A percentile compares a stretch with the other conserved stretches of the same genome.
These are phyloP conservation scores for Drosophila paulistorum DNA, from an alignment of 1,140 invertebrate genomes.

Conservation along the genomic window DNA sequence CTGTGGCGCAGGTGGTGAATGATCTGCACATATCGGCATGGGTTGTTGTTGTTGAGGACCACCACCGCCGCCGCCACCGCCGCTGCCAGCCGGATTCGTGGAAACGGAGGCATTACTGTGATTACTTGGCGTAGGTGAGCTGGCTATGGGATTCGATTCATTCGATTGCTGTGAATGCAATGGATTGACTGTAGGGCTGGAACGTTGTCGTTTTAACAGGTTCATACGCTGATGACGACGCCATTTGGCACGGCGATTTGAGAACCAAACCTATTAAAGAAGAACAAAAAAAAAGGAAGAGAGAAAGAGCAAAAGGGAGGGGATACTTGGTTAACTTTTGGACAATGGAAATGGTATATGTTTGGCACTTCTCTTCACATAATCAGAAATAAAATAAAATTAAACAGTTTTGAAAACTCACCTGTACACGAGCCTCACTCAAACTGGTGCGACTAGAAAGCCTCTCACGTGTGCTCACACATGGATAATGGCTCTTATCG, in stretches of 20 bases:
- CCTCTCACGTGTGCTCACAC: conserved; percentile 95
- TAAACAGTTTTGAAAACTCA: conserved; percentile 83
- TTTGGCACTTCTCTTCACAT: too few relatives aligned
- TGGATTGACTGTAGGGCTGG: conserved; percentile 77
- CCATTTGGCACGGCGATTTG: conserved; percentile 98
- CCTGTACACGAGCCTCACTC: conserved; percentile 98
- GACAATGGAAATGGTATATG: conserved; percentile 3
- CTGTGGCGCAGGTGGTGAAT: conserved; percentile 56
- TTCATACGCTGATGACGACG: conserved; percentile 97
- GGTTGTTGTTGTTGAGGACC: conserved; percentile 34
- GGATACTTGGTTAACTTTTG: too few relatives aligned
- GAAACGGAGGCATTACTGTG: conserved; percentile 69
- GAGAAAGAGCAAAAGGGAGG: background rate
- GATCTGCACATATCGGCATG: conserved; percentile 50
- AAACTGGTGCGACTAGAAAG: conserved; percentile 95
- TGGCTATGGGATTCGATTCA: conserved; percentile 62
- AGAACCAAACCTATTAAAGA: conserved; percentile 95
- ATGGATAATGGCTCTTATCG: conserved; percentile 97
- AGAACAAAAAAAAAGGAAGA: conserved; percentile 44
- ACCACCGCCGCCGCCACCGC: conserved; percentile 46
- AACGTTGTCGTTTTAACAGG: conserved; percentile 90
- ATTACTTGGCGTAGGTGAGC: conserved; percentile 73
- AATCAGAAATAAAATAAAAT: background rate
- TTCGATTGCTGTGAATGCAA: conserved; percentile 74
- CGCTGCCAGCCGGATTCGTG: conserved; percentile 34